A percentile compares a stretch with the other conserved stretches of the same genome.
Conservation (phyloP, 2,888 invertebrate genomes). For the Epinotia nisella region DNA sequence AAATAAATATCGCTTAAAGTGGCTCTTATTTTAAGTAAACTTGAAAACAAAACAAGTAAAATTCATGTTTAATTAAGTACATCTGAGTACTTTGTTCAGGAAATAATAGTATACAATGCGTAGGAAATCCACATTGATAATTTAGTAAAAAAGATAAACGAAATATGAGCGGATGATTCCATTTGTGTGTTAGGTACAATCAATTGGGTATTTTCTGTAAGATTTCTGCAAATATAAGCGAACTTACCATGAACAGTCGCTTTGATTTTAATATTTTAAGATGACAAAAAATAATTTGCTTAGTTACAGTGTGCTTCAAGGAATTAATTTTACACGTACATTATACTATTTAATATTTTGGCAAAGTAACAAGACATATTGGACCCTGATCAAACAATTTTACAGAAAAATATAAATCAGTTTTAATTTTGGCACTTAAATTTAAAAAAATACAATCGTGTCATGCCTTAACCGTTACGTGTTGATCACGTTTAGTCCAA, state of each 20-base stretch:
- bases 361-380: slow-evolving; percentile 6
- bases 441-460: no score
- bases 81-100: no score
- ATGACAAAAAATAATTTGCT: slow-evolving; percentile 14
- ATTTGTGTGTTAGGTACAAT: slow-evolving; percentile 7
- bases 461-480: no score
- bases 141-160: background rate
- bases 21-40: background rate
- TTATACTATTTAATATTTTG: slow-evolving; percentile 2
- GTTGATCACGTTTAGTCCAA: slow-evolving; percentile 1
- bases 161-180: slow-evolving; percentile 16
- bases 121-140: background rate
- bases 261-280: slow-evolving; percentile 28
- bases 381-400: background rate
- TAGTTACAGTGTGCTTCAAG: slow-evolving; percentile 14
- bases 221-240: slow-evolving; percentile 22
- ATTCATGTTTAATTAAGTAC: background rate
- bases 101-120: background rate
- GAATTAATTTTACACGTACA: background rate
- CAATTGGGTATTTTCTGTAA: background rate
- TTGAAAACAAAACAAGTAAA: background rate
- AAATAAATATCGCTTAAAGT: slow-evolving; percentile 12
- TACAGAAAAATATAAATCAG: no score
- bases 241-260: slow-evolving; percentile 36
- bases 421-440: no score